Base-by-base conservation (phyloP, 2,888 invertebrate genomes). In the Plutella xylostella region DNA sequence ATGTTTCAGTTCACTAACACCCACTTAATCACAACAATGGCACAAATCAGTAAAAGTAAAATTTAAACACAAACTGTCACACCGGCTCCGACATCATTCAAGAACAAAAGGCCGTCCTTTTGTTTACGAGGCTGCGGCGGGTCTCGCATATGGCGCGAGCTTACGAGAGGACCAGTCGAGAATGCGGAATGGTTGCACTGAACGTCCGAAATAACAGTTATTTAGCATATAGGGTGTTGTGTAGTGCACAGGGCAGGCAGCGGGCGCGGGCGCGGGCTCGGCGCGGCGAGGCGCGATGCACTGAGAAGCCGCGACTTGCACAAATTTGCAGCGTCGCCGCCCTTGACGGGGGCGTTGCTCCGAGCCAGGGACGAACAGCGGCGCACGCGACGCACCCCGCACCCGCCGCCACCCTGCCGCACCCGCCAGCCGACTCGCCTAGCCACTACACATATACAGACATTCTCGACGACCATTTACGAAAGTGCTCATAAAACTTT, bases 261-360 rank as follows among this genome's bases (percentile, higher is more conserved):
- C 62, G 68, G 61, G 46, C 44, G 67, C 71, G 70, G 65, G 74
- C 83, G 83, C 80, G 73, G 70, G 64, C 71, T 78, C 79, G 79
- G 79, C 80, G 80, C 79, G 80, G 79, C 80, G 77, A 73, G 75
- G 74, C 80, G 73, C 77, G 79, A 77, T 83, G 82, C 82, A 82
- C 79, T 80, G 80, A 76, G 67, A 73, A 68, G 73, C 72, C 65
- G 63, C 71, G 77, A 77, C 79, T 82, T 82, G 82, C 82, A 82
- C 71, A 82, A 83, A 78, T 82, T 82, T 82, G 82, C 80, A 66
- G 65, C 80, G 80, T 77, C 79, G 82, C 79, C 83, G 83, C 83
- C 83, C 83, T 82, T 83, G 82, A 80, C 82, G 78, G 79, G 83
- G 83, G 78, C 83, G 82, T 82, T 83, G 83, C 79, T 78, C 83